These are phyloP conservation scores for Pseudocheirus occidentalis DNA, from an alignment of 2,797 vertebrate genomes.

Conservation along the genomic window DNA sequence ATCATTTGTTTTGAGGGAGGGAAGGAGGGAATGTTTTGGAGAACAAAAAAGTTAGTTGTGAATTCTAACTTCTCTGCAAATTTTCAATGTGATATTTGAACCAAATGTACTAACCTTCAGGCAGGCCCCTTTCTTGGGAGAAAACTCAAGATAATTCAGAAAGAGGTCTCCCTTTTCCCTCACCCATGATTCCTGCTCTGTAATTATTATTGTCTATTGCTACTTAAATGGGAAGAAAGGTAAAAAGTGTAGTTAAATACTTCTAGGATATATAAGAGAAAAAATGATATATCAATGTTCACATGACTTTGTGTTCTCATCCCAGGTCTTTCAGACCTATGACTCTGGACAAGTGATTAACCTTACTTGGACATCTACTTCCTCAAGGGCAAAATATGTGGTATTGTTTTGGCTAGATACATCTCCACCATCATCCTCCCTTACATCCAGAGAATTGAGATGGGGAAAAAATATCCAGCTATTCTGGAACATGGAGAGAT, in stretches of 20 bases:
- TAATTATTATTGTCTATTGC: conserved; percentile 18
- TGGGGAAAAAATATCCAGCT: neutral
- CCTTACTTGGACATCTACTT: neutral
- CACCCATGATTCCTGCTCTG: neutral
- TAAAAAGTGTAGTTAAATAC: neutral
- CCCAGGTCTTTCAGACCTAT: neutral
- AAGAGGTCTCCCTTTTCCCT: neutral
- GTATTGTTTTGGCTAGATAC: neutral
- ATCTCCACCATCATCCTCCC: neutral
- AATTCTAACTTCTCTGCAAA: conserved; percentile 17
- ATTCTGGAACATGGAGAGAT: neutral
- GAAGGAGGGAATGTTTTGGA: conserved; percentile 21
- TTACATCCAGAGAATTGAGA: neutral
- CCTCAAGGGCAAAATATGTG: neutral
- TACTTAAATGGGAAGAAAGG: conserved; percentile 2
- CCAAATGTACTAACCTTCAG: neutral
- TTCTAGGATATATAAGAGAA: neutral
- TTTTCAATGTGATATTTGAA: conserved; percentile 9
- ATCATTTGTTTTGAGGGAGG: neutral
- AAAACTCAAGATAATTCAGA: neutral
- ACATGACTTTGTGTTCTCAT: neutral
- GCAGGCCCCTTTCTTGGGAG: neutral
- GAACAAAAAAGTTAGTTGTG: neutral
- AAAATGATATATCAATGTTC: neutral
- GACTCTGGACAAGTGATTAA: neutral